Evolutionary conservation across 2,888 invertebrate species (phyloP).

Genomic region (Acholoe squamosa): DNA sequence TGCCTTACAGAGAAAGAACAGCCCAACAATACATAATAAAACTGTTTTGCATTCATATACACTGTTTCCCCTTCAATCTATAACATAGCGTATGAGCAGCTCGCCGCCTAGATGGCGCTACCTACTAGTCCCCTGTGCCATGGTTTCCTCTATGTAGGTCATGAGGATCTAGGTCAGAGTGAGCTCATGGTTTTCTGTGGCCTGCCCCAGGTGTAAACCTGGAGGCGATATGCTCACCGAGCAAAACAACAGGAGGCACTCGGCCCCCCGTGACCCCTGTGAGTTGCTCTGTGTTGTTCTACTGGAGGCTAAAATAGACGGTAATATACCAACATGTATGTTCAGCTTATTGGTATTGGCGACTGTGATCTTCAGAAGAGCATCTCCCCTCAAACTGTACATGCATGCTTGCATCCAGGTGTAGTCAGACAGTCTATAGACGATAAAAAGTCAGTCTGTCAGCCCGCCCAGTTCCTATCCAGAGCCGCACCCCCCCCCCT

Average conservation of each 20-base stretch:
- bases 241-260: slow-evolving; percentile 17
- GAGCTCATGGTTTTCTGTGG: slow-evolving; percentile 12
- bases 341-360: slow-evolving; percentile 3
- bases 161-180: neutral
- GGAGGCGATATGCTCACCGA: slow-evolving; percentile 16
- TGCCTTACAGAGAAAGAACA: too few species aligned
- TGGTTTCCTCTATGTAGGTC: neutral
- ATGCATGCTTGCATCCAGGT: neutral
- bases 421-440: neutral
- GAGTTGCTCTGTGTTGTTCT: neutral
- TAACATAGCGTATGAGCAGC: too few species aligned
- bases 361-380: slow-evolving; percentile 9
- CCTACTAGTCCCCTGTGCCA: neutral
- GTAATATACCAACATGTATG: neutral
- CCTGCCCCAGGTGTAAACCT: slow-evolving; percentile 36
- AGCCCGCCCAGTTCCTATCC: too few species aligned
- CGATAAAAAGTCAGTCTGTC: neutral
- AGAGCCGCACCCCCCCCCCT: too few species aligned
- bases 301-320: slow-evolving; percentile 5
- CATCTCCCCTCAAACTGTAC: neutral
- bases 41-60: too few species aligned
- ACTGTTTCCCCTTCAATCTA: too few species aligned
- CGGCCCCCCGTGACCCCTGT: neutral
- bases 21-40: too few species aligned
- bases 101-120: neutral